These are phyloP conservation scores for Heliconius congener DNA, from an alignment of 1,140 invertebrate species.

Conservation along the genomic window DNA sequence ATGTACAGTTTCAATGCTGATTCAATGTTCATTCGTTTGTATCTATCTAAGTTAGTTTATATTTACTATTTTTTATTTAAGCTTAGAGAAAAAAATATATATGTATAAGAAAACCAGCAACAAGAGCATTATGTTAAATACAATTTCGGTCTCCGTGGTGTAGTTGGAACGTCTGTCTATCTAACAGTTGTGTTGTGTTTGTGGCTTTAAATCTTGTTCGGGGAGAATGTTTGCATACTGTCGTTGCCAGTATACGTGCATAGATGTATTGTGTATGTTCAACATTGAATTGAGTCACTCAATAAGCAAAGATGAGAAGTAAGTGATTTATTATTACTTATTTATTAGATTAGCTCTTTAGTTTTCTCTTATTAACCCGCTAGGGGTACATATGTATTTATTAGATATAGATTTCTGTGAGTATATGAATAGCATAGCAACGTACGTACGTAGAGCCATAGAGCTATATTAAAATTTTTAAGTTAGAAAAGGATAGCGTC, in stretches of 20 bases:
- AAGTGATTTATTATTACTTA: not conserved
- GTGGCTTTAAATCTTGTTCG: constrained; percentile 12
- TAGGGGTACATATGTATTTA: too few species aligned
- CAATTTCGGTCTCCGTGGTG: not conserved
- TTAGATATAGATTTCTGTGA: too few species aligned
- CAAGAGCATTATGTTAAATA: constrained; percentile 3
- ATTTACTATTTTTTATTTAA: not conserved
- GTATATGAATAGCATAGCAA: too few species aligned
- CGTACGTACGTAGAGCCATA: not conserved
- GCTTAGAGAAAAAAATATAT: not conserved
- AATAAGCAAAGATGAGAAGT: not conserved
- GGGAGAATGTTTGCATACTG: constrained; percentile 5
- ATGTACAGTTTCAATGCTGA: too few species aligned
- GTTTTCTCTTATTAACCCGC: too few species aligned
- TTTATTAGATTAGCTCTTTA: too few species aligned
- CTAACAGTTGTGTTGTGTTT: constrained; percentile 8
- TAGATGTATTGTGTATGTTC: not conserved
- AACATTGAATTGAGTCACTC: not conserved
- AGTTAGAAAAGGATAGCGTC: not conserved
- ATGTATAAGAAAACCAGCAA: not conserved
- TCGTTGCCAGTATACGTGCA: not conserved
- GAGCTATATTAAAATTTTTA: not conserved
- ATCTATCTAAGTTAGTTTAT: too few species aligned
- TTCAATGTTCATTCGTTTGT: too few species aligned
- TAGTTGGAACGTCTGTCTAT: constrained; percentile 13